Evolutionary conservation across 2,888 invertebrate species (phyloP).

Genomic region (Ceratothoa steindachneri): DNA sequence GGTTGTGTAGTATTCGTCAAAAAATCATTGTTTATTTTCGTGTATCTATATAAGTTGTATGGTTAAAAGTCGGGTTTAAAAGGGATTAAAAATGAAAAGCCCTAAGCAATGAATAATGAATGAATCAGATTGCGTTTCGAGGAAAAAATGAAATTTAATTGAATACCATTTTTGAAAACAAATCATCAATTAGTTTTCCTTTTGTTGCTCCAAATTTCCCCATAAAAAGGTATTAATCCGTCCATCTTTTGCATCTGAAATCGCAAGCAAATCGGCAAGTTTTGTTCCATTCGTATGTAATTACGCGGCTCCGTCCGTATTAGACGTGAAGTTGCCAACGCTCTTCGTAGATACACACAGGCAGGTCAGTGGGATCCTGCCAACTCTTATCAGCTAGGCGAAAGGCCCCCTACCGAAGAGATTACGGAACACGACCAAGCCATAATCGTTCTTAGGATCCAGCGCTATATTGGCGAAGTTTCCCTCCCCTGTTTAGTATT

Average conservation of each 20-base stretch:
- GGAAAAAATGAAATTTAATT: background rate
- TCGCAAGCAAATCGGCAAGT: slow-evolving; percentile 6
- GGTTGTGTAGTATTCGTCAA: too few species aligned
- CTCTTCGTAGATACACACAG: slow-evolving; percentile 39
- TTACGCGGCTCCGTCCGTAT: slow-evolving; percentile 26
- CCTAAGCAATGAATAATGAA: background rate
- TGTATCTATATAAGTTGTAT: too few species aligned
- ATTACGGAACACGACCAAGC: slow-evolving; percentile 22
- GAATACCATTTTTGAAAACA: slow-evolving; percentile 3
- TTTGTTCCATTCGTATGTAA: slow-evolving; percentile 3
- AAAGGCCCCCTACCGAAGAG: slow-evolving; percentile 41
- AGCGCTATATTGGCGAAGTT: slow-evolving; percentile 16
- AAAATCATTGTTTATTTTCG: too few species aligned
- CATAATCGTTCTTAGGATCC: slow-evolving; percentile 24
- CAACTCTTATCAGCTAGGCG: slow-evolving; percentile 39
- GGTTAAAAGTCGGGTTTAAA: background rate
- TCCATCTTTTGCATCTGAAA: slow-evolving; percentile 10
- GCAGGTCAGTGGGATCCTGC: slow-evolving; percentile 40
- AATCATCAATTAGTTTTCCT: slow-evolving; percentile 9
- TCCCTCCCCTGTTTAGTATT: too few species aligned
- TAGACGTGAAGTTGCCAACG: slow-evolving; percentile 39
- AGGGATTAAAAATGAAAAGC: background rate
- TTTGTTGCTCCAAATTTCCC: slow-evolving; percentile 1
- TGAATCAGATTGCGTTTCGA: background rate
- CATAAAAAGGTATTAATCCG: background rate